Conservation (phyloP, 1,140 invertebrate genomes). For the Tribolium castaneum region DNA sequence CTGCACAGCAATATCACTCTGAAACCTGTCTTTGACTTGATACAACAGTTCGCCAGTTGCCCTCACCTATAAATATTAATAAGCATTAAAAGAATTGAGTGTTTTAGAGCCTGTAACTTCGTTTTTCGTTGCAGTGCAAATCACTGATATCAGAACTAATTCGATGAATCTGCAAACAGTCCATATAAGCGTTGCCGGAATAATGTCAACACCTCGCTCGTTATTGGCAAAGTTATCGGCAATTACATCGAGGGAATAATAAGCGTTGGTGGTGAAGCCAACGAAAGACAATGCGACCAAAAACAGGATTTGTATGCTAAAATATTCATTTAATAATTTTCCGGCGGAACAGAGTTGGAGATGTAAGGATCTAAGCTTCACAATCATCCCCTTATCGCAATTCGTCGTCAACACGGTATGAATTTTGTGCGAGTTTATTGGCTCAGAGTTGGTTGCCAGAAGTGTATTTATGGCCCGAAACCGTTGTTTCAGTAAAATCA, state of each 20-base stretch:
- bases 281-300: slow-evolving; percentile 19
- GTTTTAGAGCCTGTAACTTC: background rate
- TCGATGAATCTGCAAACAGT: slow-evolving; percentile 5
- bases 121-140: slow-evolving; percentile 8
- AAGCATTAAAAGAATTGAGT: background rate
- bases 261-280: slow-evolving; percentile 17
- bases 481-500: background rate
- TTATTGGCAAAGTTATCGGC: slow-evolving; percentile 11
- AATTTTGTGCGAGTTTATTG: background rate
- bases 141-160: slow-evolving; percentile 21
- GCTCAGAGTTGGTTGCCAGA: background rate
- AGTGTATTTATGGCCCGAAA: background rate
- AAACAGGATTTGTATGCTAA: slow-evolving; percentile 10
- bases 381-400: background rate
- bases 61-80: background rate
- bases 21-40: background rate
- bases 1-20: background rate
- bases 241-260: slow-evolving; percentile 32
- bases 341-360: slow-evolving; percentile 18
- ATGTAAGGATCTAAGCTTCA: slow-evolving; percentile 31
- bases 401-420: background rate
- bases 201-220: background rate
- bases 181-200: background rate
- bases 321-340: slow-evolving; percentile 33
- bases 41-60: background rate